Evolutionary conservation across 1,140 invertebrate genomes (phyloP), one percentile per base, ranked within the genome.

Genomic region (Trichonephila clavipes): DNA sequence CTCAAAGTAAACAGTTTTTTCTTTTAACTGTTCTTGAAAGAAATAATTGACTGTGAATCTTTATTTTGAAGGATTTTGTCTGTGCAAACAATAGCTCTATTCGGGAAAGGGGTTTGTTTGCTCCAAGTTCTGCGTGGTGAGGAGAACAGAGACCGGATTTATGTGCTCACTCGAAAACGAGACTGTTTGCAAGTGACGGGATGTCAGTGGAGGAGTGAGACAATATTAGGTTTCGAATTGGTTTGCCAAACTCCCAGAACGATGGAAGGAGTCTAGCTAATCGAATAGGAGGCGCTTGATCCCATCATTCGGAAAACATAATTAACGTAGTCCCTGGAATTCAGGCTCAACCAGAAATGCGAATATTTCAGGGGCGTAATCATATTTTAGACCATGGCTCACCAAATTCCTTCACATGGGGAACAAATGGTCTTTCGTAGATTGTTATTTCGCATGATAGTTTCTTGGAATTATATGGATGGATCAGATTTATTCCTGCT

Each of bases 221-320:
- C 72, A 90, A 90, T 90, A 82, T 90, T 90, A 69, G 89, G 69
- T 90, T 82, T 90, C 51, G 88, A 90, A 82, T 90, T 81, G 88
- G 88, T 89, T 89, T 72, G 69, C 64, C 88, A 89, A 89, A 89
- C 88, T 89, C 18, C 3, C 34, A 51, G 34, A 88, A 64, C 61
- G 19, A 64, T 18, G n/a, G 61, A 88, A 88, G 85, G 24, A 87
- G 85, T 87, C 85, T 18, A 89, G 12, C 64, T 89, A 72, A 69
- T 89, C 64, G 69, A 66, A 89, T 89, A 89, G 64, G 62, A 87
- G 83, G 51, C 16, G 40, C 28, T 58, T 61, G 59, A 87, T 87
- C 85, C 28, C 58, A 12, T 59, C 59, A 61, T 62, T 62, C 59
- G 61, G 85, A 87, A 59, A 87, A 87, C 85, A 62, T 40, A 87